These are phyloP conservation scores for Bambusicola thoracicus DNA, from an alignment of 2,113 vertebrate species.

Conservation along the genomic window DNA sequence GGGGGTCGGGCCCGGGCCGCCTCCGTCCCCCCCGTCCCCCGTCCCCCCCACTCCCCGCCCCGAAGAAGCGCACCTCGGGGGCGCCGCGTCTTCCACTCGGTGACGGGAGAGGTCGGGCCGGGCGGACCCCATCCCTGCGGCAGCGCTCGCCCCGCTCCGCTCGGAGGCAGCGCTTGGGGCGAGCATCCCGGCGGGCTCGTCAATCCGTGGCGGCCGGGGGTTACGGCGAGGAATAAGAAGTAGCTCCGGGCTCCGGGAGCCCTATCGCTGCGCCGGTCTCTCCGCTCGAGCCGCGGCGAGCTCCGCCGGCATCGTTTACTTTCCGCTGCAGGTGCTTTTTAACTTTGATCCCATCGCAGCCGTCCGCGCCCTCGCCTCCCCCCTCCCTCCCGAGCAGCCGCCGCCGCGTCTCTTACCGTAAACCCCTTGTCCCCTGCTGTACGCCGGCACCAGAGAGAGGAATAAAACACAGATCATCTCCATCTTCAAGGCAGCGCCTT, in stretches of 20 bases:
- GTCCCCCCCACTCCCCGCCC: not conserved
- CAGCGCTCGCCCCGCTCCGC: not conserved
- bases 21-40: not conserved
- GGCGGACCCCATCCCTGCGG: not conserved
- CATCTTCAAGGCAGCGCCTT: constrained; percentile 71
- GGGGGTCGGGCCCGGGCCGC: not conserved
- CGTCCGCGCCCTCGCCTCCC: not conserved
- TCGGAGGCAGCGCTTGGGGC: not conserved
- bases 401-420: constrained; percentile 67
- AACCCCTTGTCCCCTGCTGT: constrained; percentile 72
- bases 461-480: constrained; percentile 69
- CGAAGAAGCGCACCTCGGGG: not conserved
- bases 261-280: not conserved
- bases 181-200: not conserved
- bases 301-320: constrained; percentile 5
- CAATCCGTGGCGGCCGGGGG: not conserved
- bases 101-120: not conserved
- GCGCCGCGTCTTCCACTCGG: not conserved
- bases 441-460: constrained; percentile 64
- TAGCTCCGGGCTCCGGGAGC: not conserved
- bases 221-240: not conserved
- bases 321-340: constrained; percentile 60
- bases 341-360: constrained; percentile 55
- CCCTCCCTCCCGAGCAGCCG: not conserved
- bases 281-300: not conserved